Base-by-base conservation (phyloP, 2,113 vertebrate species). In the Lycaon pictus region DNA sequence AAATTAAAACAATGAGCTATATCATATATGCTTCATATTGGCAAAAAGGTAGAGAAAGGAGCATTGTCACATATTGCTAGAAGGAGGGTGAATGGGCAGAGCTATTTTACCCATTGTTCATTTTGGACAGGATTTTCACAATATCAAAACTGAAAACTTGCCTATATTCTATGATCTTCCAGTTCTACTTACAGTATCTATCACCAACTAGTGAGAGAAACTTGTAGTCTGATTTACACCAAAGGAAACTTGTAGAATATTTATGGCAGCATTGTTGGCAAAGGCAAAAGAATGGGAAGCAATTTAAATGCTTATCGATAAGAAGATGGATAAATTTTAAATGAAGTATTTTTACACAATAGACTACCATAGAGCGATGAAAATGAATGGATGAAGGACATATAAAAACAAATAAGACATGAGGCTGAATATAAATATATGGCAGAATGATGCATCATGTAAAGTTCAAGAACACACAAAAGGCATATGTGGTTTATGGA, bases 391-490 rank as follows among this genome's bases (percentile, higher is more conserved):
- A 63, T 89, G n/a, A 86, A 43, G 76, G 11, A 11, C 19, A 72
- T 23, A 80, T 25, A 65, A 86, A 85, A 74, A 53, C 2, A 69
- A 63, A 60, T 53, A 90, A 94, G 60, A 82, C 29, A 55, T 53
- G 35, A 81, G 37, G 4, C 25, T 60, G 35, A 82, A 4, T 37
- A 55, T 69, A 84, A 62, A 56, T 62, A 69, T 16, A 35, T 43
- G 67, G 53, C n/a, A 76, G 35, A 92, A 62, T 55, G 69, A 69
- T 92, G 88, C 25, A 92, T 60, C 53, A 25, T 29, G 27, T 62
- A 55, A 85, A 88, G 16, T 79, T 89, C 43, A 56, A 48, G 29
- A 95, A 89, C 51, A 81, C 58, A 83, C 51, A 63, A 89, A 93
- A 72, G 27, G 2, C 43, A 69, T 71, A 29, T 67, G 67, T 43